Percentiles rank a stretch among this genome's conserved stretches.
Conservation (phyloP, 2,113 vertebrate genomes). For the Pseudonaja textilis region DNA sequence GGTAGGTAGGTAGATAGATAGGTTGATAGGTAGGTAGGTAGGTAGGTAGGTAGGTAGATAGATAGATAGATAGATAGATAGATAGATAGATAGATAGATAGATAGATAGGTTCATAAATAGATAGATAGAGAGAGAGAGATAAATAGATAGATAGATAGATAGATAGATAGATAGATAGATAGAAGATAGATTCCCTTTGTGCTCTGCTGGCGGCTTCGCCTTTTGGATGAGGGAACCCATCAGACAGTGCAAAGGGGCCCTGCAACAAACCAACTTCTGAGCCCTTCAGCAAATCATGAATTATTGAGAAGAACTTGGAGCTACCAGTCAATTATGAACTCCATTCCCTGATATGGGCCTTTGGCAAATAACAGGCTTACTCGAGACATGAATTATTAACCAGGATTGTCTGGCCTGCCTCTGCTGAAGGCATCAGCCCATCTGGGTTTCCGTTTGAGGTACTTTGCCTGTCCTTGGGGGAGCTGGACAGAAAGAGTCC, state of each 20-base stretch:
- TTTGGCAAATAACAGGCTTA: not conserved
- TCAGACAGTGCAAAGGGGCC: conserved; percentile 26
- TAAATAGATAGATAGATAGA: too few relatives aligned
- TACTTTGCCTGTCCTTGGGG: not conserved
- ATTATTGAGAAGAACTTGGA: conserved; percentile 50
- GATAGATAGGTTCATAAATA: too few relatives aligned
- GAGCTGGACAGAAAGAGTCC: not conserved
- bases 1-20: too few relatives aligned
- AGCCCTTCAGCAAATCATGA: conserved; percentile 35
- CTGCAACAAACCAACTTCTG: conserved; percentile 50
- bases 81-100: too few relatives aligned
- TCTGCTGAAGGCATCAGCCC: not conserved
- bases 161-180: too few relatives aligned
- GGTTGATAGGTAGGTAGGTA: too few relatives aligned
- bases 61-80: too few relatives aligned
- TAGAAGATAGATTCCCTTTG: not conserved
- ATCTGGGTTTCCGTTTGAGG: not conserved
- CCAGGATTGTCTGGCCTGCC: not conserved
- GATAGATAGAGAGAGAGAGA: too few relatives aligned
- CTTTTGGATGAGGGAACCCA: not conserved
- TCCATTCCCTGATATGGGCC: not conserved
- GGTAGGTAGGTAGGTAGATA: too few relatives aligned
- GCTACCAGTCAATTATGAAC: not conserved
- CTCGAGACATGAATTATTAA: not conserved
- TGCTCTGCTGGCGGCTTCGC: not conserved